Conservation (phyloP, 2,797 vertebrate species). For the Alcedo quadribrachys region DNA sequence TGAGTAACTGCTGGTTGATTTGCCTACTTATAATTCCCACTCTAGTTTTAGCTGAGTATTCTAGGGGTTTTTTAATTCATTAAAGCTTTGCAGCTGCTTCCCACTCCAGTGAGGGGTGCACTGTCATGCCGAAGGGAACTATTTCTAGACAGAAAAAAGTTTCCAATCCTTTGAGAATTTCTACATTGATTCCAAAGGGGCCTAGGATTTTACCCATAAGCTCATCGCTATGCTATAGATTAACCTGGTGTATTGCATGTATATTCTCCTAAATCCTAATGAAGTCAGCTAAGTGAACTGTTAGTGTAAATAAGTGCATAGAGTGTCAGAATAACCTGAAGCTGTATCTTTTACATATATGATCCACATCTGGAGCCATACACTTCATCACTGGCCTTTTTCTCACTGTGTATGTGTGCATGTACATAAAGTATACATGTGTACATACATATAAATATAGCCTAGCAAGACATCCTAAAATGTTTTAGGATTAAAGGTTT, state of each 20-base stretch:
- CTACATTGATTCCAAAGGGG: background rate
- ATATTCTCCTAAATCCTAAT: slow-evolving; percentile 28
- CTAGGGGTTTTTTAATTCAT: slow-evolving; percentile 41
- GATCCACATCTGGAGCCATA: background rate
- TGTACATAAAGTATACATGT: background rate
- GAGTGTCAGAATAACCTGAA: background rate
- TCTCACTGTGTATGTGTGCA: background rate
- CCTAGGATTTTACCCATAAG: slow-evolving; percentile 11
- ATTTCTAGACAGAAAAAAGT: slow-evolving; percentile 1
- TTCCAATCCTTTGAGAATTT: slow-evolving; percentile 5
- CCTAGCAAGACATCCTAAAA: background rate
- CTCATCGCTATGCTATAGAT: background rate
- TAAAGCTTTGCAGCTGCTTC: slow-evolving; percentile 48
- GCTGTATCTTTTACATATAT: background rate
- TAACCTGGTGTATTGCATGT: background rate
- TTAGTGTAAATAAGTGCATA: slow-evolving; percentile 24
- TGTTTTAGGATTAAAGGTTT: background rate
- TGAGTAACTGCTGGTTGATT: slow-evolving; percentile 58
- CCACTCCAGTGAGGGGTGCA: slow-evolving; percentile 36
- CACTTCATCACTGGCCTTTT: background rate
- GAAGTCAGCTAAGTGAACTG: background rate
- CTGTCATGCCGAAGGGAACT: background rate
- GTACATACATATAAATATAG: background rate
- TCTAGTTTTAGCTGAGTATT: slow-evolving; percentile 50
- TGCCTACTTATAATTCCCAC: slow-evolving; percentile 57